phyloP scores from a whole-genome alignment of 1,140 invertebrate genomes.

The Trichomalopsis sarcophagae region DNA sequence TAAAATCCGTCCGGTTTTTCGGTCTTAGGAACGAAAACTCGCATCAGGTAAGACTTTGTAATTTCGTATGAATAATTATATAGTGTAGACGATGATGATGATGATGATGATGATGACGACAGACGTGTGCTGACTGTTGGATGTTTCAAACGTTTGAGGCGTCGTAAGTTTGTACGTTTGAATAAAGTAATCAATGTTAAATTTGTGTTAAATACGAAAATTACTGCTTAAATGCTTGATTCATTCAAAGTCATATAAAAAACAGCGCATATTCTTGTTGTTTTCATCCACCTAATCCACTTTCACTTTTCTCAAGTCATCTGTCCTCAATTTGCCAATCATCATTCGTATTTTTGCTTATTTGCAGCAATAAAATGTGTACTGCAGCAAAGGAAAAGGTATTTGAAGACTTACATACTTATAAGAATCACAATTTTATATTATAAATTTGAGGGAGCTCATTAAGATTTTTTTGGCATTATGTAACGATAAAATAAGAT shows the following conservation, averaged over 20 bases:
- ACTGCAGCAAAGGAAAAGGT: constrained; percentile 18
- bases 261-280: no score
- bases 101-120: no score
- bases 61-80: not conserved
- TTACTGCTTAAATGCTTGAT: not conserved
- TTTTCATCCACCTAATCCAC: not conserved
- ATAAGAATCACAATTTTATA: not conserved
- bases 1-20: no score
- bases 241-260: not conserved
- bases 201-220: not conserved
- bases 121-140: not conserved
- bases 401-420: not conserved
- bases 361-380: constrained; percentile 20
- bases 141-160: not conserved
- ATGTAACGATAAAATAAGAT: not conserved
- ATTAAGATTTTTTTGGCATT: no score
- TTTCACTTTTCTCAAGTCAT: not conserved
- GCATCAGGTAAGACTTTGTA: not conserved
- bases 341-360: not conserved
- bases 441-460: no score
- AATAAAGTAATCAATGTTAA: not conserved
- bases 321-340: not conserved
- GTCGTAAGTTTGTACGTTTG: not conserved
- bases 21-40: not conserved
- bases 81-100: not conserved